These are phyloP conservation scores for Apotomis capreana DNA, from an alignment of 2,888 invertebrate genomes.

Conservation along the genomic window DNA sequence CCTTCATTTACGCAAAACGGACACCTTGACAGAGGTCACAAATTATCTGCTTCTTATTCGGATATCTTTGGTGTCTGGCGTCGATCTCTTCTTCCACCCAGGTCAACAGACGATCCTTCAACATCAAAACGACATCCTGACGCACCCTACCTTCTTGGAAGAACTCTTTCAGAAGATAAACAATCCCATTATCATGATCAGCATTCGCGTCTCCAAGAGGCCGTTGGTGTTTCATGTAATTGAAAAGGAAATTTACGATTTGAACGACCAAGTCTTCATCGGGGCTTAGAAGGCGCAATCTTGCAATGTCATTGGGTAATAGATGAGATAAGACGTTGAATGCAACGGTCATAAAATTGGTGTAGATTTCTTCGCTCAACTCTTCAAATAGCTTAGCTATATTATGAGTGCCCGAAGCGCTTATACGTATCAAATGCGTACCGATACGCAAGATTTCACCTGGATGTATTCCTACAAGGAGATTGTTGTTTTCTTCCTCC, in stretches of 20 bases:
- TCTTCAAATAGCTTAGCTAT: slow-evolving; percentile 66
- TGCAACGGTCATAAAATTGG: slow-evolving; percentile 70
- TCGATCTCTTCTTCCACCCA: slow-evolving; percentile 65
- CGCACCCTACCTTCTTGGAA: slow-evolving; percentile 73
- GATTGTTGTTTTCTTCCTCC: slow-evolving; percentile 56
- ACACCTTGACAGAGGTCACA: slow-evolving; percentile 68
- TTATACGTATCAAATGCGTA: slow-evolving; percentile 63
- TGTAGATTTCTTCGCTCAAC: slow-evolving; percentile 69
- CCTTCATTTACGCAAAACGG: slow-evolving; percentile 54
- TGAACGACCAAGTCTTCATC: slow-evolving; percentile 74
- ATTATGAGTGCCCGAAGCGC: slow-evolving; percentile 68
- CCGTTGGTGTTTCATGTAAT: slow-evolving; percentile 70
- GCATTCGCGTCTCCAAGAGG: slow-evolving; percentile 66
- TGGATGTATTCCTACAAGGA: slow-evolving; percentile 68
- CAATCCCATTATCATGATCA: slow-evolving; percentile 67
- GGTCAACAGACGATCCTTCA: slow-evolving; percentile 63
- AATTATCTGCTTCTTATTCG: slow-evolving; percentile 62
- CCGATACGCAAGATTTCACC: slow-evolving; percentile 74
- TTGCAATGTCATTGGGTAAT: slow-evolving; percentile 68
- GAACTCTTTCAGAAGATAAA: slow-evolving; percentile 69
- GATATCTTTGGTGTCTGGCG: slow-evolving; percentile 54
- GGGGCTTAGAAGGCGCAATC: slow-evolving; percentile 65
- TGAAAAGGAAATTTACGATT: slow-evolving; percentile 73
- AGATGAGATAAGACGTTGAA: slow-evolving; percentile 68
- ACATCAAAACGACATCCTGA: slow-evolving; percentile 64